phyloP scores from a whole-genome alignment of 2,113 vertebrate genomes.

The Trochalopteron elliotii region DNA sequence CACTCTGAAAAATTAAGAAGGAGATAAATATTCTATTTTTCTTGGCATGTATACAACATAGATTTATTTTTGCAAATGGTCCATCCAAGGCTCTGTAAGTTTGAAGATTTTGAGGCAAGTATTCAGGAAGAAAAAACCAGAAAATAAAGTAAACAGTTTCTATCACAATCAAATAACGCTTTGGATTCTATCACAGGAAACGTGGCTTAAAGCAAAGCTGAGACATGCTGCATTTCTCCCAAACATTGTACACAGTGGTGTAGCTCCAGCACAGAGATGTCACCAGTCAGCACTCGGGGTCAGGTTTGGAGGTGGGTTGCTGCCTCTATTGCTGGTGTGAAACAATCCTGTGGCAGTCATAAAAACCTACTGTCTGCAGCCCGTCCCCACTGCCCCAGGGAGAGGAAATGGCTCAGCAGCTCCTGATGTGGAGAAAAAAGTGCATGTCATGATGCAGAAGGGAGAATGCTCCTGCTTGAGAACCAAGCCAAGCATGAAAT shows the following conservation, averaged over 20 bases:
- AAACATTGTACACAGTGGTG: fast-evolving
- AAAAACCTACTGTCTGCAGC: background rate
- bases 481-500: conserved; percentile 51
- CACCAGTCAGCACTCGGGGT: fast-evolving
- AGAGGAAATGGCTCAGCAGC: background rate
- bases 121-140: background rate
- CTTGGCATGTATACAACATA: background rate
- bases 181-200: background rate
- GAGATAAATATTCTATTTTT: background rate
- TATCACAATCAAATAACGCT: fast-evolving
- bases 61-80: background rate
- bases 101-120: background rate
- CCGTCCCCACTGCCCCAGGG: background rate
- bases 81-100: background rate
- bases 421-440: background rate
- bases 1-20: background rate
- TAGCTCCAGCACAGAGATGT: fast-evolving
- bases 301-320: background rate
- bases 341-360: background rate
- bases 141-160: background rate
- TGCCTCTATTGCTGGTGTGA: background rate
- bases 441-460: background rate
- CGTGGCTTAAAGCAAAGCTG: background rate
- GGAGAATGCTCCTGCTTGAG: background rate
- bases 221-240: background rate